These are phyloP conservation scores for Sisyra nigra DNA, from an alignment of 2,888 invertebrate species.

Conservation along the genomic window DNA sequence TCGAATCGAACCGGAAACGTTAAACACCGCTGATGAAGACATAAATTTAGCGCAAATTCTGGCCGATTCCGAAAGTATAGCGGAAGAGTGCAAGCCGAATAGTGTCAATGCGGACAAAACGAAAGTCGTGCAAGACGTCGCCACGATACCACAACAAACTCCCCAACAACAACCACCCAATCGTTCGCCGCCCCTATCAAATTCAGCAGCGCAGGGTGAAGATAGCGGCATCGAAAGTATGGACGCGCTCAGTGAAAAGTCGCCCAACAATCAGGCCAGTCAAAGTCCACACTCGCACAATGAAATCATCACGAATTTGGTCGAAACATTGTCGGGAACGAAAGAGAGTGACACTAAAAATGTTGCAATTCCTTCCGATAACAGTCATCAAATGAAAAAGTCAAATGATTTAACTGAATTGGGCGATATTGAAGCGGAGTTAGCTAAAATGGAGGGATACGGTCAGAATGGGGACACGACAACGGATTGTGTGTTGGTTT, in stretches of 20 bases:
- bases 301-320: slow-evolving; percentile 21
- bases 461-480: slow-evolving; percentile 28
- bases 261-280: slow-evolving; percentile 74
- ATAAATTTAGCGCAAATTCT: slow-evolving; percentile 6
- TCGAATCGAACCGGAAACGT: neutral
- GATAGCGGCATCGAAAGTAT: slow-evolving; percentile 86
- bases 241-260: slow-evolving; percentile 87
- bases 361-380: neutral
- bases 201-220: slow-evolving; percentile 46
- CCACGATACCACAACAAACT: neutral
- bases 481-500: neutral
- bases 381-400: neutral
- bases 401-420: slow-evolving; percentile 23
- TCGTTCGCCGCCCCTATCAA: slow-evolving; percentile 20
- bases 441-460: slow-evolving; percentile 49
- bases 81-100: neutral
- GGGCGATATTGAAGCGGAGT: slow-evolving; percentile 50
- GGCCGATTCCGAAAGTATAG: slow-evolving; percentile 2
- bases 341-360: slow-evolving; percentile 15
- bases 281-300: slow-evolving; percentile 46
- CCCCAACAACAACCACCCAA: slow-evolving; percentile 4
- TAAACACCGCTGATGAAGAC: slow-evolving; percentile 2
- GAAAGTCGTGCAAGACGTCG: neutral
- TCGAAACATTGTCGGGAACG: slow-evolving; percentile 12
- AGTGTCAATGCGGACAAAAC: neutral